These are phyloP conservation scores for Dolichallabes microphthalmus DNA, from an alignment of 2,113 vertebrate species.

Conservation along the genomic window DNA sequence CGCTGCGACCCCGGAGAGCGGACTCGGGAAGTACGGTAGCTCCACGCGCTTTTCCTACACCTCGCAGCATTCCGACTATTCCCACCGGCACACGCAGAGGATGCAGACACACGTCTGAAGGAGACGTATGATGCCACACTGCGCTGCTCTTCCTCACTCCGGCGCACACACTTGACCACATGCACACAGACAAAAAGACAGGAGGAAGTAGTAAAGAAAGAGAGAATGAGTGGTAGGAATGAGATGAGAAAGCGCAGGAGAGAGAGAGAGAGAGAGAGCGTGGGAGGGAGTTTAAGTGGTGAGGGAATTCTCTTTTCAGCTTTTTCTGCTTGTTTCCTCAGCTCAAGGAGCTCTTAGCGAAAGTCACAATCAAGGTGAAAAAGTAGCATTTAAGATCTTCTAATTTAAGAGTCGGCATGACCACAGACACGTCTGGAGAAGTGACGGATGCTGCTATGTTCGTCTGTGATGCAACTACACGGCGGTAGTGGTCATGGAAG, in stretches of 20 bases:
- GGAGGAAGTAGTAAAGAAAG: slow-evolving; percentile 30
- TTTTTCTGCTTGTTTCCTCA: slow-evolving; percentile 61
- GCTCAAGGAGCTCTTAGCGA: slow-evolving; percentile 70
- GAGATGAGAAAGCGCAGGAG: slow-evolving; percentile 29
- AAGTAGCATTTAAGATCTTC: slow-evolving; percentile 61
- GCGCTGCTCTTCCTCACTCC: slow-evolving; percentile 39
- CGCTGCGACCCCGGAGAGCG: slow-evolving; percentile 67
- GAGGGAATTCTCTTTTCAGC: slow-evolving; percentile 49
- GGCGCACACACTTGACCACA: slow-evolving; percentile 50
- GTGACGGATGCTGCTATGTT: slow-evolving; percentile 30
- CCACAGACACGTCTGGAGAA: slow-evolving; percentile 40
- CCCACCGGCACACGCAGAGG: slow-evolving; percentile 92
- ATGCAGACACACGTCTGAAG: slow-evolving; percentile 97
- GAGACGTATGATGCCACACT: background rate
- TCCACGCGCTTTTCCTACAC: slow-evolving; percentile 91
- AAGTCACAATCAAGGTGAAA: slow-evolving; percentile 75
- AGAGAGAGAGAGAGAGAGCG: slow-evolving; percentile 38
- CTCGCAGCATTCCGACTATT: slow-evolving; percentile 93
- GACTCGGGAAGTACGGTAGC: slow-evolving; percentile 84
- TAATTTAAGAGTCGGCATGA: slow-evolving; percentile 50
- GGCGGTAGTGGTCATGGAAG: slow-evolving; percentile 20
- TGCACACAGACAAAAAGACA: slow-evolving; percentile 49
- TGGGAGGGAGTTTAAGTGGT: slow-evolving; percentile 44
- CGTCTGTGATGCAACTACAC: slow-evolving; percentile 14
- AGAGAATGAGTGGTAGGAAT: slow-evolving; percentile 8